Evolutionary conservation across 2,113 vertebrate genomes (phyloP).

Genomic region (Oryzias woworae): DNA sequence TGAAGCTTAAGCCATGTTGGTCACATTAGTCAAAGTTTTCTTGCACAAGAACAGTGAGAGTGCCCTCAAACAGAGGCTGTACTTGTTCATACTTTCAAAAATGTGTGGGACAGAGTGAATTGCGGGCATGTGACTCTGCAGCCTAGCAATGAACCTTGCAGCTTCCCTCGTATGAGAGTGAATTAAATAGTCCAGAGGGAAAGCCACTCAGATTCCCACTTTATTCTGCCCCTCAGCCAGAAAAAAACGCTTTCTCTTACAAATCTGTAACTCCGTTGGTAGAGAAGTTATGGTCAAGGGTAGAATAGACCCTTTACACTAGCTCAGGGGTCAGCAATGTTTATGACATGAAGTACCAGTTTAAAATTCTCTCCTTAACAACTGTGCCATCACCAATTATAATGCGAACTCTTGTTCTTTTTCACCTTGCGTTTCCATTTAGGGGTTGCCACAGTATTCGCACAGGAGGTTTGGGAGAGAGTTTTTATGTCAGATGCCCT

Average conservation of each 20-base stretch:
- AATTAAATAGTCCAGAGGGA: constrained; percentile 55
- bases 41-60: background rate
- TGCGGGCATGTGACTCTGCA: constrained; percentile 48
- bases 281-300: constrained; percentile 42
- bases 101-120: constrained; percentile 42
- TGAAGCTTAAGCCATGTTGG: background rate
- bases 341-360: too few relatives aligned
- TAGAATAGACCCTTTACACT: constrained; percentile 22
- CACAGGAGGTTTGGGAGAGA: too few relatives aligned
- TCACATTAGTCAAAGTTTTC: background rate
- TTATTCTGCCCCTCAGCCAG: constrained; percentile 42
- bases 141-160: constrained; percentile 33
- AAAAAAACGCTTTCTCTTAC: constrained; percentile 49
- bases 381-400: too few relatives aligned
- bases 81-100: constrained; percentile 29
- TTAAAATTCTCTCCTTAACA: too few relatives aligned
- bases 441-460: too few relatives aligned
- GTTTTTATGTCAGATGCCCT: too few relatives aligned
- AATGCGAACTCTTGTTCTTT: too few relatives aligned
- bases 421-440: too few relatives aligned
- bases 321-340: background rate
- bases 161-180: constrained; percentile 32
- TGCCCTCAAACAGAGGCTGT: constrained; percentile 4
- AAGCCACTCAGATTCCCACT: constrained; percentile 35
- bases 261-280: constrained; percentile 42